phyloP scores from a whole-genome alignment of 1,140 invertebrate genomes.

The Drosophila prosaltans region DNA sequence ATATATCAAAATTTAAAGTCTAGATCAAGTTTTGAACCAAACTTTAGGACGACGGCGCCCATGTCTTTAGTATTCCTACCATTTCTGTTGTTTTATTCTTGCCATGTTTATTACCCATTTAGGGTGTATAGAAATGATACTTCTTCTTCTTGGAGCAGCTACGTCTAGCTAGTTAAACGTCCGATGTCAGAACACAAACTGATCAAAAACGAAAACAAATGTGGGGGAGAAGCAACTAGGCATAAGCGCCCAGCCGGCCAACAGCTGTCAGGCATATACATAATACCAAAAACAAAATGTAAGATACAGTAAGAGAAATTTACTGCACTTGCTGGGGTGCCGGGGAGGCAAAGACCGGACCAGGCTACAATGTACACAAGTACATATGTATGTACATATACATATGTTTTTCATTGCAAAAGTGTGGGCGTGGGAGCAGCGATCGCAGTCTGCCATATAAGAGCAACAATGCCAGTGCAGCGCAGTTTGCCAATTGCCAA shows the following conservation, averaged over 20 bases:
- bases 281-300: slow-evolving; percentile 44
- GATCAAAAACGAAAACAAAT: slow-evolving; percentile 24
- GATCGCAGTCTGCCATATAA: neutral
- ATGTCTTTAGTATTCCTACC: slow-evolving; percentile 45
- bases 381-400: neutral
- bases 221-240: slow-evolving; percentile 12
- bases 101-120: slow-evolving; percentile 62
- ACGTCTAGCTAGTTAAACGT: slow-evolving; percentile 37
- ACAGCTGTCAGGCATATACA: slow-evolving; percentile 31
- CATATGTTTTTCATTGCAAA: neutral
- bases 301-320: slow-evolving; percentile 23
- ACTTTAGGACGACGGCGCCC: neutral
- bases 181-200: slow-evolving; percentile 51
- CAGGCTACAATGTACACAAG: neutral
- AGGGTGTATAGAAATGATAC: neutral
- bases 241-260: slow-evolving; percentile 17
- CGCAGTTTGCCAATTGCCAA: slow-evolving; percentile 6
- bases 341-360: neutral
- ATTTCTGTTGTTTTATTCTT: slow-evolving; percentile 31
- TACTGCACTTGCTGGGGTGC: slow-evolving; percentile 20
- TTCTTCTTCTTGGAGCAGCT: slow-evolving; percentile 2
- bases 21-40: no score
- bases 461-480: neutral
- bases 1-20: no score
- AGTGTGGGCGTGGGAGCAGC: neutral